Percentiles rank a stretch among this genome's conserved stretches.
phyloP scores from a whole-genome alignment of 2,113 vertebrate genomes.

The Calypte anna region DNA sequence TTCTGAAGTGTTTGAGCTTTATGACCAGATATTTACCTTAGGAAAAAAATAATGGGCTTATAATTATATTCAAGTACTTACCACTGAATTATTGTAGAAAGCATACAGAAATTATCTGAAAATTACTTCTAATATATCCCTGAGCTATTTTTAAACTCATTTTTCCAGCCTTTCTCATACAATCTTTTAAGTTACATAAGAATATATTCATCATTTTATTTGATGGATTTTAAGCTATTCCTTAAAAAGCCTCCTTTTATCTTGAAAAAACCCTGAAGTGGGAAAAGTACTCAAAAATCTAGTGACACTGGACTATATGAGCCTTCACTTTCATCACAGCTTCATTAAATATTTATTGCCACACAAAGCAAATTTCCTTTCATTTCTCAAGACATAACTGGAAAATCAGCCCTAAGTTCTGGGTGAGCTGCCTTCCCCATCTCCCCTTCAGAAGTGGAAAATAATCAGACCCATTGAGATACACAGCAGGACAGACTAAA shows the following conservation, averaged over 20 bases:
- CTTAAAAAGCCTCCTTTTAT: background rate
- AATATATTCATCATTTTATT: background rate
- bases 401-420: background rate
- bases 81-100: background rate
- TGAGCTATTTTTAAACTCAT: background rate
- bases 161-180: background rate
- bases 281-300: background rate
- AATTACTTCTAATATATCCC: background rate
- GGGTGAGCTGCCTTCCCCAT: background rate
- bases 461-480: background rate
- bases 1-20: background rate
- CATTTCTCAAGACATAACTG: background rate
- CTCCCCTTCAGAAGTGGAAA: background rate
- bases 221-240: background rate
- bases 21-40: background rate
- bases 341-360: background rate
- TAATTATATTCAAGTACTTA: background rate
- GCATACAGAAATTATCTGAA: background rate
- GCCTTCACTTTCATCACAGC: background rate
- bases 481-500: background rate
- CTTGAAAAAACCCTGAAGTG: background rate
- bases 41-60: fast-evolving
- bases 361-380: background rate
- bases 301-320: background rate
- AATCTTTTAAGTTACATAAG: background rate